These are phyloP conservation scores for Micrastur ruficollis DNA, from an alignment of 2,797 vertebrate genomes.

Conservation along the genomic window DNA sequence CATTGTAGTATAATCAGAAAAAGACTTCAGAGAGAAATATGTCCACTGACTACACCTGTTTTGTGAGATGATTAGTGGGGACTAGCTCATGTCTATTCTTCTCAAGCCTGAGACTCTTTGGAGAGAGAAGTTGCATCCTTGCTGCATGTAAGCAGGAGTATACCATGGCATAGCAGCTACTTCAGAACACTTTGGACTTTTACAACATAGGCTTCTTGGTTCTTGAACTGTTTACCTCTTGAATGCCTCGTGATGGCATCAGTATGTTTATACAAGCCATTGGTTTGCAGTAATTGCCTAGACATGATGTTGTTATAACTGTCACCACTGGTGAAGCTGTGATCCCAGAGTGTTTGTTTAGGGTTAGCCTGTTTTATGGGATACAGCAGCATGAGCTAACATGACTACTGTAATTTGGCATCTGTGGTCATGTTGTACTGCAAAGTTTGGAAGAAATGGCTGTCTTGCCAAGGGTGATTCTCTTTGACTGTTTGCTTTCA, in stretches of 20 bases:
- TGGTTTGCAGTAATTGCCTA: not conserved
- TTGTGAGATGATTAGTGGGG: not conserved
- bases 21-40: not conserved
- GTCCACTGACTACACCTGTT: not conserved
- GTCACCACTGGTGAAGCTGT: not conserved
- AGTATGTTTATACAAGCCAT: not conserved
- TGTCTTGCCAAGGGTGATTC: not conserved
- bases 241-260: not conserved
- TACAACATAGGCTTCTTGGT: not conserved
- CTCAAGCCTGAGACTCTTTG: not conserved
- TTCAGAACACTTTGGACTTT: not conserved
- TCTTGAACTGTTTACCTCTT: not conserved
- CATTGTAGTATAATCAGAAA: not conserved
- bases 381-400: not conserved
- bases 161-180: not conserved
- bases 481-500: not conserved
- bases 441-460: not conserved
- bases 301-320: not conserved
- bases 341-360: not conserved
- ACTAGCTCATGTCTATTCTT: not conserved
- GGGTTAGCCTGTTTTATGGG: not conserved
- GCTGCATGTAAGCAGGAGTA: not conserved
- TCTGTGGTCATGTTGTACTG: not conserved
- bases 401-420: not conserved
- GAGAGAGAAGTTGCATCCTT: not conserved